phyloP scores from a whole-genome alignment of 53 echinoderm and acorn worm species.

The Henricia sp. region DNA sequence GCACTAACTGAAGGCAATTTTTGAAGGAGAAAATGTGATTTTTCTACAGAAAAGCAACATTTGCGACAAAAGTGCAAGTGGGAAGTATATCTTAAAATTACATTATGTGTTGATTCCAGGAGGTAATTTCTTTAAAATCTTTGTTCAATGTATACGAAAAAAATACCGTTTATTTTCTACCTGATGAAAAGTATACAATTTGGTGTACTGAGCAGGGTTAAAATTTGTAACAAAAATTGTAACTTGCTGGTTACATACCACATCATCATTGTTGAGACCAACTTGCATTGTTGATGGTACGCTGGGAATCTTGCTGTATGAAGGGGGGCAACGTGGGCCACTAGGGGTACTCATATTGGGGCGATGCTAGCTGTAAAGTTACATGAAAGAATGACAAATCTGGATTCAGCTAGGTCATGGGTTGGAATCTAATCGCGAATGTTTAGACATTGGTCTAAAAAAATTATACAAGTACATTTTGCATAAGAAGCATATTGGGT shows the following conservation, averaged over 20 bases:
- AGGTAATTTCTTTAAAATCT: too few relatives aligned
- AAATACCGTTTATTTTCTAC: not conserved
- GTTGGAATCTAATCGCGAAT: too few relatives aligned
- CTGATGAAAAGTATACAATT: not conserved
- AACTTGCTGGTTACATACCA: not conserved
- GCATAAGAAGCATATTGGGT: not conserved
- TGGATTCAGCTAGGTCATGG: too few relatives aligned
- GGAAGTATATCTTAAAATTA: too few relatives aligned
- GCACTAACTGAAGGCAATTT: too few relatives aligned
- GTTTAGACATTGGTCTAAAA: not conserved
- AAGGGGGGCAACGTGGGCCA: not conserved
- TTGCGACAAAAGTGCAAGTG: too few relatives aligned
- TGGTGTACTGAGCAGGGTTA: not conserved
- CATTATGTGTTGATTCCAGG: too few relatives aligned
- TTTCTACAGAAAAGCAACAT: too few relatives aligned
- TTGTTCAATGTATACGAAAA: too few relatives aligned
- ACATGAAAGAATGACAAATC: not conserved
- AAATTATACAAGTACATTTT: not conserved
- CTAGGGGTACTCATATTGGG: not conserved
- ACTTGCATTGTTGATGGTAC: constrained; percentile 3
- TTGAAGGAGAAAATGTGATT: too few relatives aligned
- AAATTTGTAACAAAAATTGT: not conserved
- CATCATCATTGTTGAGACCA: constrained; percentile 29
- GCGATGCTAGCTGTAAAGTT: constrained; percentile 32
- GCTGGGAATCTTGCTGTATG: not conserved